Evolutionary conservation across 1,140 invertebrate species (phyloP).

Genomic region (Dendroctonus valens): DNA sequence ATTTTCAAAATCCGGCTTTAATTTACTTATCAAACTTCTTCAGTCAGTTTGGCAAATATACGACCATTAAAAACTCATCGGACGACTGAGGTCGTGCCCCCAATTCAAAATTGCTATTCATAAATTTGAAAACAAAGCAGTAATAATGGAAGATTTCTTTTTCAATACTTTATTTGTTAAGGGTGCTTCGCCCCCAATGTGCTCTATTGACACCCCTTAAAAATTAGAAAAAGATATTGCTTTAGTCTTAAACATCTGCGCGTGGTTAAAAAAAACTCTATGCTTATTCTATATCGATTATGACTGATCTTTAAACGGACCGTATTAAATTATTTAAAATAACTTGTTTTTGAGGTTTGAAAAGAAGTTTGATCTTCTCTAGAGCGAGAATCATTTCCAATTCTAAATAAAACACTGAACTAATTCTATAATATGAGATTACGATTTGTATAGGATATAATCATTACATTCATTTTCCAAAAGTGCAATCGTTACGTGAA

Average conservation of each 20-base stretch:
- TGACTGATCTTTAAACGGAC: background rate
- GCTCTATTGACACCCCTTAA: constrained; percentile 35
- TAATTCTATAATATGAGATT: too few species aligned
- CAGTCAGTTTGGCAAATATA: constrained; percentile 4
- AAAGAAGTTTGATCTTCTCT: too few species aligned
- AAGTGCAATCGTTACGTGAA: too few species aligned
- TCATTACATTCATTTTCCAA: too few species aligned
- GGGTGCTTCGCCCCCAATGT: constrained; percentile 32
- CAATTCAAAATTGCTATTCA: constrained; percentile 22
- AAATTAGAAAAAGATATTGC: constrained; percentile 33
- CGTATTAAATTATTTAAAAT: too few species aligned
- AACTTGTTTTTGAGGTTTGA: too few species aligned
- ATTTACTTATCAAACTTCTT: constrained; percentile 2
- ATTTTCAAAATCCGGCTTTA: background rate
- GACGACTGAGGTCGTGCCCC: background rate
- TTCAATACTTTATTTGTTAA: constrained; percentile 34
- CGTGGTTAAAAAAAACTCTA: constrained; percentile 22
- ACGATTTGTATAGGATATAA: too few species aligned
- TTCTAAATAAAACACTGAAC: too few species aligned
- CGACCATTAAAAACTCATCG: constrained; percentile 25
- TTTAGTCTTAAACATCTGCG: constrained; percentile 34
- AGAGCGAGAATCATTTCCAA: too few species aligned
- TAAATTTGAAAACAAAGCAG: constrained; percentile 34
- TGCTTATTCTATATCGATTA: constrained; percentile 25
- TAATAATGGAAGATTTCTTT: constrained; percentile 31